These are phyloP conservation scores for Agrilus cyanescens DNA, from an alignment of 2,888 invertebrate species.

Conservation along the genomic window DNA sequence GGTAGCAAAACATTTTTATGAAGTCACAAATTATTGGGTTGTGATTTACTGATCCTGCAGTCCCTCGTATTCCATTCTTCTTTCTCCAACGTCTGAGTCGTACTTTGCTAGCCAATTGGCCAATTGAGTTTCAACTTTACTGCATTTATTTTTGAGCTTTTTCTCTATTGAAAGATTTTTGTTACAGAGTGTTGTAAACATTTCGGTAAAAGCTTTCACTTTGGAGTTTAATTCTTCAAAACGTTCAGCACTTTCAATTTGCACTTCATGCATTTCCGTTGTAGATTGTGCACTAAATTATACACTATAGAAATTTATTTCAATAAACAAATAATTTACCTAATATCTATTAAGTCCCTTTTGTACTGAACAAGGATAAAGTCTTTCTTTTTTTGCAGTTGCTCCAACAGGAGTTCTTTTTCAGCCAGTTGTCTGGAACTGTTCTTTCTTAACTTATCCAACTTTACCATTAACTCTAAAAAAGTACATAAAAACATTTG, in stretches of 20 bases:
- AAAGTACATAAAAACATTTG: too few species aligned
- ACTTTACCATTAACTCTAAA: too few species aligned
- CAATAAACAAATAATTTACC: too few species aligned
- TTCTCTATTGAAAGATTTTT: conserved; percentile 42
- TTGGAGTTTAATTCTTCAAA: conserved; percentile 41
- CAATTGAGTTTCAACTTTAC: conserved; percentile 46
- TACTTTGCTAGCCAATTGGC: conserved; percentile 47
- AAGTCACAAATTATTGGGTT: neutral
- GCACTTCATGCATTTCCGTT: conserved; percentile 39
- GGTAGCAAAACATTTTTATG: neutral
- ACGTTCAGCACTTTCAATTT: conserved; percentile 37
- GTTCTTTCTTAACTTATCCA: too few species aligned
- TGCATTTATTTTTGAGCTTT: conserved; percentile 40
- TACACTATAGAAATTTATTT: too few species aligned
- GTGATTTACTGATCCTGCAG: conserved; percentile 27
- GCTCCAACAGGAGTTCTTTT: too few species aligned
- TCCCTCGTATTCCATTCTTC: conserved; percentile 43
- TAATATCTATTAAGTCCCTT: too few species aligned
- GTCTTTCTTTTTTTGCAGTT: too few species aligned
- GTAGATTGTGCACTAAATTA: conserved; percentile 7
- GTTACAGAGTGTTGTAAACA: conserved; percentile 37
- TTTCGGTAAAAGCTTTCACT: conserved; percentile 33
- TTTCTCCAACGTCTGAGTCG: conserved; percentile 46
- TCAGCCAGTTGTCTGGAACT: too few species aligned
- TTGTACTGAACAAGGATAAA: too few species aligned